Evolutionary conservation across 2,888 invertebrate genomes (phyloP).

Genomic region (Meta bourneti): DNA sequence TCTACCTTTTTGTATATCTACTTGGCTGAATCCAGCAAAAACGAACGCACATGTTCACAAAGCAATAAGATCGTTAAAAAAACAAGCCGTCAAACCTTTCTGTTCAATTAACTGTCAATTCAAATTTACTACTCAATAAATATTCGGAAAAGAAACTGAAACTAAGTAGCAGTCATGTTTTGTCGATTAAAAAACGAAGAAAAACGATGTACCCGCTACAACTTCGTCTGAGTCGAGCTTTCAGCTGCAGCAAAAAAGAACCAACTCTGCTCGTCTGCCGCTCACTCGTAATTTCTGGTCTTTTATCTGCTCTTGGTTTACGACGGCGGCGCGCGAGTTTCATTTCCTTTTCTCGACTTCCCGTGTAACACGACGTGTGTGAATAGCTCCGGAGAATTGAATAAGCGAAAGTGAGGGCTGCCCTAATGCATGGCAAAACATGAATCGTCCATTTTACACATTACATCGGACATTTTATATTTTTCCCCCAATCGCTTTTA

Average conservation of each 20-base stretch:
- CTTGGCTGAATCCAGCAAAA: no score
- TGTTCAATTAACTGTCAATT: background rate
- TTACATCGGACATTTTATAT: slow-evolving; percentile 20
- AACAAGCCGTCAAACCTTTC: no score
- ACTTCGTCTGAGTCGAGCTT: background rate
- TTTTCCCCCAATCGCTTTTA: no score
- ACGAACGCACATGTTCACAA: no score
- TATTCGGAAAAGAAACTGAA: slow-evolving; percentile 41
- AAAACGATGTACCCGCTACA: background rate
- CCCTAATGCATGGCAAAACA: slow-evolving; percentile 40
- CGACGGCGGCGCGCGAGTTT: slow-evolving; percentile 5
- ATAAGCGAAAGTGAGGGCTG: slow-evolving; percentile 45
- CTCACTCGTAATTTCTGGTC: background rate
- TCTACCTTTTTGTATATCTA: no score
- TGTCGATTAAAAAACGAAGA: slow-evolving; percentile 2
- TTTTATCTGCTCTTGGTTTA: slow-evolving; percentile 10
- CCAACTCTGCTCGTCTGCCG: background rate
- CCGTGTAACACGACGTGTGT: slow-evolving; percentile 12
- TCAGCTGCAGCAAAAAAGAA: slow-evolving; percentile 4
- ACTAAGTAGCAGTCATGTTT: slow-evolving; percentile 36
- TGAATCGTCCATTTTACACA: slow-evolving; percentile 46
- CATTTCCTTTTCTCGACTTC: background rate
- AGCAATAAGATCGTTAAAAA: no score
- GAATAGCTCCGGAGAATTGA: slow-evolving; percentile 18
- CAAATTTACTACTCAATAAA: slow-evolving; percentile 5